Evolutionary conservation across 2,113 vertebrate genomes (phyloP).

Genomic region (Paratilapia polleni): DNA sequence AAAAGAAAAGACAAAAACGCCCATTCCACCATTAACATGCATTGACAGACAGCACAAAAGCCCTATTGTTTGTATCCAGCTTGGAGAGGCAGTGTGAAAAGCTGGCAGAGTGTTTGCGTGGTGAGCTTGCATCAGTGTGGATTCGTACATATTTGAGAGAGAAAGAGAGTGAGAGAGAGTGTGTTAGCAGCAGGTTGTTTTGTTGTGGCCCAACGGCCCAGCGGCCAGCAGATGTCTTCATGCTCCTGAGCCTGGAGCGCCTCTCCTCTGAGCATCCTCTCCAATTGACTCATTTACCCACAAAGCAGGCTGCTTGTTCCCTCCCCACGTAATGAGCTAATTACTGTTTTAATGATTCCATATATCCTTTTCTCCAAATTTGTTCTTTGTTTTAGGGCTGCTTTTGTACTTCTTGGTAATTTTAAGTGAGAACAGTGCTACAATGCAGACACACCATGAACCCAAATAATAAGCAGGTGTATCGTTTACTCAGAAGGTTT

Average conservation of each 20-base stretch:
- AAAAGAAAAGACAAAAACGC: conserved; percentile 59
- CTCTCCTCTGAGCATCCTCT: conserved; percentile 74
- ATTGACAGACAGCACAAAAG: conserved; percentile 77
- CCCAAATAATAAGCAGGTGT: neutral
- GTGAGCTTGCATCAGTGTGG: conserved; percentile 45
- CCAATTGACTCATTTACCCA: conserved; percentile 82
- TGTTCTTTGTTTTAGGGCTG: conserved; percentile 44
- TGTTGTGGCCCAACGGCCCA: conserved; percentile 63
- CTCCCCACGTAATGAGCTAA: conserved; percentile 75
- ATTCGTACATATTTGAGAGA: conserved; percentile 37
- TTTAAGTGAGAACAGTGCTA: conserved; percentile 14
- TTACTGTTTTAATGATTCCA: conserved; percentile 79
- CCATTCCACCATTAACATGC: conserved; percentile 74
- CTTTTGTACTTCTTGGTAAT: conserved; percentile 20
- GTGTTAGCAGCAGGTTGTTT: conserved; percentile 72
- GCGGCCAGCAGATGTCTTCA: conserved; percentile 76
- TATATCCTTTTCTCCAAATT: conserved; percentile 50
- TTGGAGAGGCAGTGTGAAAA: conserved; percentile 72
- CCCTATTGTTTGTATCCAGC: conserved; percentile 73
- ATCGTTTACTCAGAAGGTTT: neutral
- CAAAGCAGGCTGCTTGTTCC: conserved; percentile 73
- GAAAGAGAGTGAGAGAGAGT: conserved; percentile 13
- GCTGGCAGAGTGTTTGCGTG: conserved; percentile 48
- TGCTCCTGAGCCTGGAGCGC: conserved; percentile 60
- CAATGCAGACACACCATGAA: neutral